Base-by-base conservation (phyloP, 2,888 invertebrate species). In the Tromatobia lineatoria region DNA sequence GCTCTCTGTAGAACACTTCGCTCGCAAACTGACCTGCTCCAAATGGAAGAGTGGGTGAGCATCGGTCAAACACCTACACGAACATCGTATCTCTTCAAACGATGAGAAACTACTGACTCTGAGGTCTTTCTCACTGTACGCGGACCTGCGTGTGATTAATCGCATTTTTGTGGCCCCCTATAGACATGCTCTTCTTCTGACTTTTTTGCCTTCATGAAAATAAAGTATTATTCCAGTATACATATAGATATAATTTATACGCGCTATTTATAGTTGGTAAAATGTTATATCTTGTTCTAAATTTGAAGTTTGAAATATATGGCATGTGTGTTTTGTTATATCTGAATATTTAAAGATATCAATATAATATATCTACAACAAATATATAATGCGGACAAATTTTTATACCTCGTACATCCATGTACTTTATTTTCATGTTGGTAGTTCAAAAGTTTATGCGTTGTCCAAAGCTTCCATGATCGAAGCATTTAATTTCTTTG, bases 1-100 rank as follows among this genome's bases (percentile, higher is more conserved):
- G 13, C 57, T 25, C 23, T 23, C 23, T 42, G 71, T 13, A 57
- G n/a, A 64, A 52, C 38, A 20, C 38, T 8, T 20, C 8, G n/a
- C 52, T 52, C 20, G 59, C 64, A 34, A 66, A 87, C 85, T 81
- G 87, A 86, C 82, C 78, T 85, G 81, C 83, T 83, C 75, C 23
- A 70, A 77, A 80, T 85, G 67, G 78, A 54, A 59, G 74, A 86
- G 81, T 75, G 81, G 86, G 71, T 61, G 76, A 85, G 69, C 76
- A 79, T 74, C 80, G 59, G 70, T 82, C 78, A 73, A 77, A 80
- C 80, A 73, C 61, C 78, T 67, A 81, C 73, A 67, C 77, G 74
- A 71, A 34, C 73, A 23, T 34, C 38, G 42, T 15, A 67, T 13
- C 10, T 42, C 52, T 71, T 61, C 42, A 71, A 50, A 74, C 80